A percentile compares a stretch with the other conserved stretches of the same genome.
Conservation (phyloP, 2,113 vertebrate genomes). For the Benitochromis conjunctus region DNA sequence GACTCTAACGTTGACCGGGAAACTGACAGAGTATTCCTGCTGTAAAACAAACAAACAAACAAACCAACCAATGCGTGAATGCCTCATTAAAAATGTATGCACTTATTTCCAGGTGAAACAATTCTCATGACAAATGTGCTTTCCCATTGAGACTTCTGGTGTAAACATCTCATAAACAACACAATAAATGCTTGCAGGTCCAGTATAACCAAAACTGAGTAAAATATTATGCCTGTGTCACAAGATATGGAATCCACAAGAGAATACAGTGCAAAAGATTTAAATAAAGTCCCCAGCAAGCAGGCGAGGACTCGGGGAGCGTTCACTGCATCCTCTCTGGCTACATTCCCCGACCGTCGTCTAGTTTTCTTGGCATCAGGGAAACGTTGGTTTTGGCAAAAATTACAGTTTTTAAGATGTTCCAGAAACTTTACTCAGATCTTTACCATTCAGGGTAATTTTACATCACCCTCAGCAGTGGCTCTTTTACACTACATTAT, state of each 20-base stretch:
- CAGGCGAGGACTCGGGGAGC: rapidly evolving
- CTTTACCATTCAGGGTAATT: rapidly evolving
- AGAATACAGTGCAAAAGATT: background rate
- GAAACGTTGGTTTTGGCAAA: background rate
- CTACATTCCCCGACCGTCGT: background rate
- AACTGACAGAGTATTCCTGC: background rate
- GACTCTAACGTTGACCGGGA: background rate
- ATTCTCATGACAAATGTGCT: background rate
- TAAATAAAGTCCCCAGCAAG: background rate
- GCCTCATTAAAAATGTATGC: background rate
- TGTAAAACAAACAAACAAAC: background rate
- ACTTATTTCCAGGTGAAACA: rapidly evolving
- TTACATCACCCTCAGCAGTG: rapidly evolving
- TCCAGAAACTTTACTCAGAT: background rate
- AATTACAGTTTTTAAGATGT: background rate
- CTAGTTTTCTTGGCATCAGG: background rate
- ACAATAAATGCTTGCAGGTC: background rate
- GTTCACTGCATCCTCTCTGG: background rate
- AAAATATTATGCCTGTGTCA: background rate
- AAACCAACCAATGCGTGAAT: background rate
- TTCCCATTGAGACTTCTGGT: background rate
- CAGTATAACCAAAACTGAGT: rapidly evolving
- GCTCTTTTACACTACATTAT: background rate
- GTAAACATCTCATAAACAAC: background rate
- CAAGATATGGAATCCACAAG: background rate